Evolutionary conservation across 30 jellyfish, hydroid and myxozoan species (phyloP), one percentile per base, ranked within the genome.

Genomic region (Nemopilema nomurai): DNA sequence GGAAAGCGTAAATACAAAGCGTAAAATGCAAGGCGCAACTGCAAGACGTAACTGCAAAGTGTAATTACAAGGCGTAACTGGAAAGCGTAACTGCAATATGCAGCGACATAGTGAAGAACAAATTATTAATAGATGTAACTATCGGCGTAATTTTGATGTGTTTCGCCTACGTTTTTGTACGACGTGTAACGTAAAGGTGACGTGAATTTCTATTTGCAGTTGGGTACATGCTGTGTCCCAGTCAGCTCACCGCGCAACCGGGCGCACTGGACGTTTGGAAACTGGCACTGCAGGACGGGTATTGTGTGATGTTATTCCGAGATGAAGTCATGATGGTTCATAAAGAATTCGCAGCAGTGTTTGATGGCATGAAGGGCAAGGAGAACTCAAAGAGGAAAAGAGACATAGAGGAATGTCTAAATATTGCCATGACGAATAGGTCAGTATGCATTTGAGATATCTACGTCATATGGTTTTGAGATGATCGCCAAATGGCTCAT

Each of bases 141-240:
- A n/a, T n/a, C n/a, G n/a, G n/a, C n/a, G n/a, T n/a, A n/a, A n/a
- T n/a, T n/a, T n/a, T n/a, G n/a, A 16, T 9, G 19, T 16, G 67
- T 51, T 51, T 19, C 67, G 67, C 19, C 67, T 51, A 6, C 72
- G 3, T 63, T 63, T 63, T 63, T 23, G 6, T 3, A 41, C 6
- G 57, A 41, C 13, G 6, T 41, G 57, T 41, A 41, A 41, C 13
- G 13, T 41, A 63, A 28, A 18, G 9, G 78, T 31, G 18, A 17
- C 33, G 71, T 41, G 23, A 8, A 25, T 41, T 57, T n/a, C n/a
- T n/a, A n/a, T n/a, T 1, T 76, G 49, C 63, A 93, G 98, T 93
- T 33, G 52, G 95, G 9, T 93, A 90, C 88, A 93, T 90, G 86
- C 85, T 93, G 30, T 93, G 98, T 67, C 98, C 98, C n/a, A 93